Evolutionary conservation across 2,888 invertebrate species (phyloP), one percentile per base, ranked within the genome.

Genomic region (Thymelicus acteon): DNA sequence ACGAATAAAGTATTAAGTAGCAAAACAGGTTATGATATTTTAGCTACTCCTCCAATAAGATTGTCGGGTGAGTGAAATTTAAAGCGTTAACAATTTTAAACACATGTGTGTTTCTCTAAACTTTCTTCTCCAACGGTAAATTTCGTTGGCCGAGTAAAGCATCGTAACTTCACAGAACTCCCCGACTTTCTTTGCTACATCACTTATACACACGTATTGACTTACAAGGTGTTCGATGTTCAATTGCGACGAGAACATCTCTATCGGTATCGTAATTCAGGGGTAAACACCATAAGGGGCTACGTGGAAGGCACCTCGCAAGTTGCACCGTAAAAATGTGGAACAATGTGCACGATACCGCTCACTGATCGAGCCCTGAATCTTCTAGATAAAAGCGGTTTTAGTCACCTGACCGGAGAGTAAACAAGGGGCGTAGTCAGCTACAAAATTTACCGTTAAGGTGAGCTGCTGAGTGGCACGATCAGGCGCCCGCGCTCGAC

Each of bases 381-480:
- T 75, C 76, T 76, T 76, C 76, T 77, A 76, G 73, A 57, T 57
- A 74, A 73, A 75, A 72, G 72, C 71, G 68, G 76, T 76, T 58
- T 77, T 81, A 80, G 84, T 88, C 92, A 93, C 87, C 91, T 92
- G 92, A 91, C 88, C 81, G 78, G 78, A 79, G 80, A 78, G 88
- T 91, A 91, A 92, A 92, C 91, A 91, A 81, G 81, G 80, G 78
- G 57, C 57, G 57, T 57, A 54, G 54, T 85, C 84, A 88, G 87
- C 89, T 87, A 86, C 81, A 85, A 87, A 83, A 88, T 88, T 93
- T 93, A 93, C 93, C 93, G 93, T 93, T 93, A 92, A 84, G 89
- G 90, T 91, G 91, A 87, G 87, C 85, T 83, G 84, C 75, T 75
- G 82, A 78, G 80, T 82, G 79, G 82, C 84, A 83, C 83, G 83